phyloP scores from a whole-genome alignment of 92 coral and sea anemone species.

The Heliopora coerulea region DNA sequence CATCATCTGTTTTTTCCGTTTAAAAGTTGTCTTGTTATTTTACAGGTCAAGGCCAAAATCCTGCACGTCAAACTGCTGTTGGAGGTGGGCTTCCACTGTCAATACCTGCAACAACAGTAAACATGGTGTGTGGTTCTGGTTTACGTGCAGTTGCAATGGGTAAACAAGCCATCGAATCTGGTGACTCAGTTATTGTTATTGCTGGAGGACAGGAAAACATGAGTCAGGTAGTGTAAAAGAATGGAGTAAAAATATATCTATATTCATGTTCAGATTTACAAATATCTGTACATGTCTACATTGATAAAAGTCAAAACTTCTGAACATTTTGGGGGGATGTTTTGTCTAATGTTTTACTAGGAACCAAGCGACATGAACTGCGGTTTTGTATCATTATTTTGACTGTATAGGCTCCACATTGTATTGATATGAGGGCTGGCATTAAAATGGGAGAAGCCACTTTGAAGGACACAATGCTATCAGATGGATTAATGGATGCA shows the following conservation, averaged over 20 bases:
- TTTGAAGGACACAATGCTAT: slow-evolving; percentile 79
- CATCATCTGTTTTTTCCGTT: no score
- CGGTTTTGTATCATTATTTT: no score
- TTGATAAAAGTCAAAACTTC: no score
- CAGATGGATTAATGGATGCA: slow-evolving; percentile 91
- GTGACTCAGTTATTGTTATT: slow-evolving; percentile 70
- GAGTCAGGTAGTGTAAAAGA: slow-evolving; percentile 98
- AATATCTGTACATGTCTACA: no score
- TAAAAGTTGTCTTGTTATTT: no score
- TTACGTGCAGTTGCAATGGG: slow-evolving; percentile 95
- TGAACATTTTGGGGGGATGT: no score
- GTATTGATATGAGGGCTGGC: slow-evolving; percentile 83
- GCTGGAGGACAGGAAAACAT: slow-evolving; percentile 99
- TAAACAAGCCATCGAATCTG: slow-evolving; percentile 79
- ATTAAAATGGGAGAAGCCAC: slow-evolving; percentile 91
- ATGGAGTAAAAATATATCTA: no score
- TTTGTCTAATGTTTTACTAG: no score
- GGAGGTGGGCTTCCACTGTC: slow-evolving; percentile 84
- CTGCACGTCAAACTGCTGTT: slow-evolving; percentile 95
- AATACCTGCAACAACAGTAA: slow-evolving; percentile 90
- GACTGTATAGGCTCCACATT: slow-evolving; percentile 79
- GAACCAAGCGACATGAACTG: no score
- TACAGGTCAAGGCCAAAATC: slow-evolving; percentile 95
- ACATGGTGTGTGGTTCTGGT: slow-evolving; percentile 98
- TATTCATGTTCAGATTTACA: no score